Base-by-base conservation (phyloP, 2,888 invertebrate species). In the Heliconius sara region DNA sequence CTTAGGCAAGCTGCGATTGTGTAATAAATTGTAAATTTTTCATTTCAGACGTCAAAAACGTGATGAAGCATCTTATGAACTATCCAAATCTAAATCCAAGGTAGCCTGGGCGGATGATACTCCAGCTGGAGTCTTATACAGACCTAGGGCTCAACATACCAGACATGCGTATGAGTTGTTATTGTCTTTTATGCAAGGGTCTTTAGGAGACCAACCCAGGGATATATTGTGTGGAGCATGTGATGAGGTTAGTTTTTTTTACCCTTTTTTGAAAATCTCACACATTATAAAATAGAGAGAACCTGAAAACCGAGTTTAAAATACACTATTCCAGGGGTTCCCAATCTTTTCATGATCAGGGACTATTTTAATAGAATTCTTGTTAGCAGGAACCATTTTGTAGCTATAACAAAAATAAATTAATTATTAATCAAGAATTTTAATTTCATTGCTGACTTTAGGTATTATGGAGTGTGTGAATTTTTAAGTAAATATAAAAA, bases 181-280 rank as follows among this genome's bases (percentile, higher is more conserved):
- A 74, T 95, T 99, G 57, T 99, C 98, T 85, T 99, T 99, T 89
- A 98, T 99, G 91, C 99, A 99, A 95, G 99, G 99, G 88, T 98
- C 99, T 0, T 95, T 99, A 0, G 99, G 99, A 0, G 99, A 99
- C 95, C 97, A 99, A 95, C 99, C 99, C 0, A 95, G 99, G 79
- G 99, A 99, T 91, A 98, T 99, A 84, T 92, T 99, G 47, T 99
- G 99, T 90, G 99, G 99, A 57, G 99, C 99, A 13, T 99, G 99
- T n/a, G 99, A 99, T 95, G 99, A 99, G 96, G 99, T 99, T 78
- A 79, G 87, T 57, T 6, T 30, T 9, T 39, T 13, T 60, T 60
- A 1, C 3, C 47, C 1, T 10, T n/a, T 60, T n/a, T n/a, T 10
- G 22, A 19, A 7, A 22, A 52, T 52, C 52, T 3, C 9, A 22